Conservation (phyloP, 2,797 vertebrate genomes). For the Danio choprae region DNA sequence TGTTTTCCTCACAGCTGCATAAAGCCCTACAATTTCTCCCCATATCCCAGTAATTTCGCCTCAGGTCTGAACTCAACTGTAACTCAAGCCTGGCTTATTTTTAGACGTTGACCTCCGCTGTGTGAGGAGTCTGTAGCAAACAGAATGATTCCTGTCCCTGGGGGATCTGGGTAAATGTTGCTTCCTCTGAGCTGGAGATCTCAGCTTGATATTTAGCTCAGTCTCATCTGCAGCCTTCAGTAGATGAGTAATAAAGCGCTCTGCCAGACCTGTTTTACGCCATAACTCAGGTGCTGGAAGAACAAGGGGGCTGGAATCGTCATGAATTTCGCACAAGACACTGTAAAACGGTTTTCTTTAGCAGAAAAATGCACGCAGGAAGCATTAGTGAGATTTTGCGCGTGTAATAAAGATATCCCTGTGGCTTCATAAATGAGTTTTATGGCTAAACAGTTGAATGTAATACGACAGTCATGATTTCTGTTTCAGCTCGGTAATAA, state of each 20-base stretch:
- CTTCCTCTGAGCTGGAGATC: slow-evolving; percentile 48
- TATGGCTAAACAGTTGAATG: slow-evolving; percentile 29
- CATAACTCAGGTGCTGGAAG: slow-evolving; percentile 43
- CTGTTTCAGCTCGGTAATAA: slow-evolving; percentile 43
- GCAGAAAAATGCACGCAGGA: not conserved
- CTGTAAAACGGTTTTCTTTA: slow-evolving; percentile 25
- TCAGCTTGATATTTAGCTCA: slow-evolving; percentile 58
- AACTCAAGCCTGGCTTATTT: slow-evolving; percentile 51
- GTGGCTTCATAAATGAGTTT: slow-evolving; percentile 27
- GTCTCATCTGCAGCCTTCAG: slow-evolving; percentile 46
- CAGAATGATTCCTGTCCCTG: slow-evolving; percentile 51
- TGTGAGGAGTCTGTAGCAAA: slow-evolving; percentile 52
- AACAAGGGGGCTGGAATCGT: slow-evolving; percentile 40
- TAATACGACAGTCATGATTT: slow-evolving; percentile 17
- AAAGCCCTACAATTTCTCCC: slow-evolving; percentile 26
- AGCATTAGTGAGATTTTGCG: slow-evolving; percentile 2
- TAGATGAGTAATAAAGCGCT: slow-evolving; percentile 55
- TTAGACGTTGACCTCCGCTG: slow-evolving; percentile 57
- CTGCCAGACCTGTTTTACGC: slow-evolving; percentile 45
- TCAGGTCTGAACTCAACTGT: slow-evolving; percentile 34
- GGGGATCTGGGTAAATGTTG: slow-evolving; percentile 51
- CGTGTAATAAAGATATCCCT: slow-evolving; percentile 24
- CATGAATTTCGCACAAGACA: slow-evolving; percentile 48
- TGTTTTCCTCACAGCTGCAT: slow-evolving; percentile 28
- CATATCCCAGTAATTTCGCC: slow-evolving; percentile 31